A percentile compares a stretch with the other conserved stretches of the same genome.
Conservation (phyloP, 30 jellyfish, hydroid and myxozoan genomes). For the Mastigias papua region DNA sequence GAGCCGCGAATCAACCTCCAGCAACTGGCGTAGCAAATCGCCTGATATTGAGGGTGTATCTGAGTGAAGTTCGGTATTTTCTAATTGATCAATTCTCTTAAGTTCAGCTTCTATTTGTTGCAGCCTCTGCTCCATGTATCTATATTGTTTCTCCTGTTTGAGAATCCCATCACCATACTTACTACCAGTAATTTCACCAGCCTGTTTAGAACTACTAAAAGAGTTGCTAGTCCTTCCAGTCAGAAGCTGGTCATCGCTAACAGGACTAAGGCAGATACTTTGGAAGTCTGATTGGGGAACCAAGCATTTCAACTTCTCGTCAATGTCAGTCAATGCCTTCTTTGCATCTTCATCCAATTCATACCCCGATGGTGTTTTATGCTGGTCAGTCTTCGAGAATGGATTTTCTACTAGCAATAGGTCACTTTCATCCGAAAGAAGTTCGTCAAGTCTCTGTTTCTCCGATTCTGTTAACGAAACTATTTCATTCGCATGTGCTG, state of each 20-base stretch:
- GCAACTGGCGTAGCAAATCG: slow-evolving; percentile 69
- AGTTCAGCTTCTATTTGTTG: slow-evolving; percentile 65
- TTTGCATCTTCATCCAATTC: slow-evolving; percentile 52
- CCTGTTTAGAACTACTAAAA: neutral
- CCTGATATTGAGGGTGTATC: slow-evolving; percentile 55
- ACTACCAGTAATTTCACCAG: neutral
- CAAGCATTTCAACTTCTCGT: slow-evolving; percentile 67
- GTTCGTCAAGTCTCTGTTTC: slow-evolving; percentile 77
- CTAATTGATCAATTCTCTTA: slow-evolving; percentile 22
- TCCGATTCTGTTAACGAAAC: slow-evolving; percentile 83
- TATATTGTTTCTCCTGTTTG: slow-evolving; percentile 48
- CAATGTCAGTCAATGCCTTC: slow-evolving; percentile 75
- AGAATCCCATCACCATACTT: slow-evolving; percentile 74
- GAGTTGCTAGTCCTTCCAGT: slow-evolving; percentile 30
- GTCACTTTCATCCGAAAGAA: slow-evolving; percentile 85
- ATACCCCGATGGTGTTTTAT: slow-evolving; percentile 39
- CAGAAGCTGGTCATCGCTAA: slow-evolving; percentile 2
- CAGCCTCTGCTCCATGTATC: slow-evolving; percentile 60
- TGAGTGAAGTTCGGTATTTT: slow-evolving; percentile 4
- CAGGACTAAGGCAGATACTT: slow-evolving; percentile 62
- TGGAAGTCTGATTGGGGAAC: slow-evolving; percentile 77
- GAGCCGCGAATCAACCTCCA: slow-evolving; percentile 78
- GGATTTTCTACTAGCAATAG: slow-evolving; percentile 79
- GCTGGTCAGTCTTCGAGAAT: slow-evolving; percentile 44
- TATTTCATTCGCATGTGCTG: slow-evolving; percentile 80